phyloP scores from a whole-genome alignment of 2,113 vertebrate species.

The Neogobius melanostomus region DNA sequence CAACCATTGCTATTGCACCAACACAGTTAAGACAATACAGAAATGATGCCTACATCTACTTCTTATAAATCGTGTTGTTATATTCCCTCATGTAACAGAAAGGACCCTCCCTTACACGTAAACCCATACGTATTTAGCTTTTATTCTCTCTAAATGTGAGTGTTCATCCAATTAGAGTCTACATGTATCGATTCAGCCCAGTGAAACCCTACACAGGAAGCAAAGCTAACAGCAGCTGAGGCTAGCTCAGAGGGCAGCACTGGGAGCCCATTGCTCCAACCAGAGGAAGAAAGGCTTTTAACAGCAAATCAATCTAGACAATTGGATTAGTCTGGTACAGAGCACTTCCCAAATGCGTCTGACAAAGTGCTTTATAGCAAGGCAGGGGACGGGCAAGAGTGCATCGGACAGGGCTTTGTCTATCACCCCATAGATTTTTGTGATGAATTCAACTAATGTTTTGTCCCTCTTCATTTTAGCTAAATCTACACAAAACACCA shows the following conservation, averaged over 20 bases:
- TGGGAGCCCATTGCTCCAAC: conserved; percentile 56
- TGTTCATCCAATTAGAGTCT: conserved; percentile 72
- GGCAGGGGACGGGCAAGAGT: conserved; percentile 63
- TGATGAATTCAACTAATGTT: conserved; percentile 41
- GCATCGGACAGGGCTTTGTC: conserved; percentile 62
- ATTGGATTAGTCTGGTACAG: conserved; percentile 68
- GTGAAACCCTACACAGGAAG: conserved; percentile 75
- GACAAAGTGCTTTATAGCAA: conserved; percentile 75
- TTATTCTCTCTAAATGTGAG: conserved; percentile 63
- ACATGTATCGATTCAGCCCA: conserved; percentile 63
- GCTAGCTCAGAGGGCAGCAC: conserved; percentile 63
- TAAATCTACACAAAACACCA: conserved; percentile 18
- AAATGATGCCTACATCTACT: conserved; percentile 23
- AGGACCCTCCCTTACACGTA: conserved; percentile 29
- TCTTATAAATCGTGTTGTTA: conserved; percentile 52
- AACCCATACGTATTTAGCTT: conserved; percentile 48
- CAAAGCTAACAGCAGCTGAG: conserved; percentile 60
- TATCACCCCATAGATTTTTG: conserved; percentile 59
- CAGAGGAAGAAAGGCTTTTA: conserved; percentile 75
- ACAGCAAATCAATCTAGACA: conserved; percentile 72
- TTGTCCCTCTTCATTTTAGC: conserved; percentile 35
- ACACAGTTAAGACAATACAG: conserved; percentile 22
- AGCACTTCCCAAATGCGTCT: conserved; percentile 72
- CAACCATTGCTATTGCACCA: conserved; percentile 25
- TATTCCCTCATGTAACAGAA: conserved; percentile 41